Base-by-base conservation (phyloP, 2,113 vertebrate genomes). In the Galbula dea region DNA sequence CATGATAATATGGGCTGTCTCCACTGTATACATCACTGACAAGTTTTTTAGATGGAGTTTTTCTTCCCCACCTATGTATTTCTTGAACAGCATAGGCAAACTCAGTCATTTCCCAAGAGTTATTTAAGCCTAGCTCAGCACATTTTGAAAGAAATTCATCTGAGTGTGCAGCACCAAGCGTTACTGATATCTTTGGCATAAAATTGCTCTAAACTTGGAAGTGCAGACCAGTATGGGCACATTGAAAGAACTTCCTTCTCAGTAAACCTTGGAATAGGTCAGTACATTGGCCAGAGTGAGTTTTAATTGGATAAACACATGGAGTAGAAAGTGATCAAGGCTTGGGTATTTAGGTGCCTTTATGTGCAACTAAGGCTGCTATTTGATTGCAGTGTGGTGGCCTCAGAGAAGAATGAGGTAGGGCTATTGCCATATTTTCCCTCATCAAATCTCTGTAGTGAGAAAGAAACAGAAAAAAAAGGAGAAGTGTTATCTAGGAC, bases 201-300 rank as follows among this genome's bases (percentile, higher is more conserved):
- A 57, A 69, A 41, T 65, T 67, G 4, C 11, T 65, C 2, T 6
- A 24, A 34, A 76, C 41, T 72, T 83, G 9, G n/a, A 73, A 61
- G 22, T 21, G 19, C 24, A 21, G 9, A 27, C 12, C 4, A 18
- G 29, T 63, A 21, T 45, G 26, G 36, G 20, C 3, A 11, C 26
- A 15, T 0, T 36, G 37, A 34, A 59, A 68, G 29, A 59, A 3
- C 37, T 84, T 63, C 0, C 0, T 63, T 75, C 52, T 36, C 9
- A n/a, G 16, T 36, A 79, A 45, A 27, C 65, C 41, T 88, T 76
- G 63, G 36, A 85, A 34, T 29, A 73, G 19, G 17, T 83, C 1
- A 0, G 19, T 67, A 8, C 14, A 6, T 48, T 86, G 63, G 32
- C 58, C 54, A 2, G 15, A 52, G 27, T 17, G 45, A 19, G 8